Conservation (phyloP, 1,140 invertebrate genomes). For the Zaprionus kolodkinae region DNA sequence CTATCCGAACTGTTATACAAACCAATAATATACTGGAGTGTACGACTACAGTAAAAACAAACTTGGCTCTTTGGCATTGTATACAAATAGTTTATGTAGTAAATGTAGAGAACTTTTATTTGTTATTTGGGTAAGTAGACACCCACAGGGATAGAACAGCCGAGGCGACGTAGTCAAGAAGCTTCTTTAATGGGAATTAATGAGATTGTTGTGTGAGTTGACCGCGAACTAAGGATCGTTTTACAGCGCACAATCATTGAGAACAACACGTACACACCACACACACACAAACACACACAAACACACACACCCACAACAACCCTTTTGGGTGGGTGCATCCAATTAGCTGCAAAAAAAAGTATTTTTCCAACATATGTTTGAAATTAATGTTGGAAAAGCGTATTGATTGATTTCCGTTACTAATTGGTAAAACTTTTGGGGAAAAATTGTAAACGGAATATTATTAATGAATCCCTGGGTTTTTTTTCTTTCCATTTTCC, state of each 20-base stretch:
- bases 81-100: slow-evolving; percentile 61
- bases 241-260: slow-evolving; percentile 38
- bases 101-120: slow-evolving; percentile 49
- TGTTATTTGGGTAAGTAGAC: slow-evolving; percentile 49
- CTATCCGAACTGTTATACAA: slow-evolving; percentile 7
- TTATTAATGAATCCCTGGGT: slow-evolving; percentile 60
- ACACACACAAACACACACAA: not conserved
- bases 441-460: slow-evolving; percentile 14
- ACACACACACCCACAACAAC: slow-evolving; percentile 15
- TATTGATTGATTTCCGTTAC: slow-evolving; percentile 67
- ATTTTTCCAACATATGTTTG: slow-evolving; percentile 62
- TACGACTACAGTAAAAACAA: slow-evolving; percentile 42
- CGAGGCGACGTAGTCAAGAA: slow-evolving; percentile 23
- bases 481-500: not conserved
- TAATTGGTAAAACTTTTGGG: slow-evolving; percentile 33
- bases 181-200: slow-evolving; percentile 74
- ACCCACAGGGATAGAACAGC: slow-evolving; percentile 2
- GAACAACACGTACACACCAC: slow-evolving; percentile 1
- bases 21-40: not conserved
- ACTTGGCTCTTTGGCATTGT: slow-evolving; percentile 12
- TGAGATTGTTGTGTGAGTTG: slow-evolving; percentile 34
- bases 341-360: slow-evolving; percentile 69
- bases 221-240: slow-evolving; percentile 33
- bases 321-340: slow-evolving; percentile 41
- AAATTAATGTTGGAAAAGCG: slow-evolving; percentile 50